Conservation (phyloP, 2,888 invertebrate genomes). For the Lepidochitona cinerea region DNA sequence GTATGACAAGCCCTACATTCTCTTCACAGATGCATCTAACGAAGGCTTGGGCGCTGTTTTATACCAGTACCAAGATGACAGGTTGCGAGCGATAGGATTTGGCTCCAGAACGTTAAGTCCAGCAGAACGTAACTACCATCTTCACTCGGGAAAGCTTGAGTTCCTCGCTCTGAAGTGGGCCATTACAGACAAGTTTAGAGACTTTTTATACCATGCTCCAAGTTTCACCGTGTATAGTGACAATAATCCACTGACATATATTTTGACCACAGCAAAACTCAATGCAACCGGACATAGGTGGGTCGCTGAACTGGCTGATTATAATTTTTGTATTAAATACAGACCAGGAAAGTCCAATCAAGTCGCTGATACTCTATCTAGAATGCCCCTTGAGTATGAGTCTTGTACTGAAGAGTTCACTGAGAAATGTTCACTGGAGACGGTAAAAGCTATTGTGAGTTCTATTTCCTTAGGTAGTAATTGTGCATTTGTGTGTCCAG, state of each 20-base stretch:
- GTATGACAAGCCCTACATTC: constrained; percentile 17
- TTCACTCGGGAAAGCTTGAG: constrained; percentile 11
- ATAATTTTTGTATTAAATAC: constrained; percentile 11
- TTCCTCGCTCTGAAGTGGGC: constrained; percentile 27
- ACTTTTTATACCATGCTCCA: constrained; percentile 14
- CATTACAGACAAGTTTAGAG: constrained; percentile 15
- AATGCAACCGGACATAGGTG: constrained; percentile 24
- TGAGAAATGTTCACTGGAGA: background rate
- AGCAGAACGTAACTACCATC: constrained; percentile 18
- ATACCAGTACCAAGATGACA: constrained; percentile 23
- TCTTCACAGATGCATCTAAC: constrained; percentile 21
- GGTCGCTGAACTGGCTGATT: constrained; percentile 16
- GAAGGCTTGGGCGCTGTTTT: constrained; percentile 27
- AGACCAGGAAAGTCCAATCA: constrained; percentile 9
- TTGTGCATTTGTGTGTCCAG: no score
- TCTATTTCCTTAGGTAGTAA: no score
- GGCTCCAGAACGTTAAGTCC: constrained; percentile 11
- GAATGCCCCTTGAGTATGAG: background rate
- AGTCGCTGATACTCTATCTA: constrained; percentile 19
- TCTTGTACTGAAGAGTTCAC: background rate
- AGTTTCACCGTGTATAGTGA: background rate
- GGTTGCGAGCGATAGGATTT: constrained; percentile 17
- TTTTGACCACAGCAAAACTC: constrained; percentile 19
- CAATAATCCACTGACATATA: constrained; percentile 21
- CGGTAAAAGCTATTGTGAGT: background rate